Base-by-base conservation (phyloP, 2,888 invertebrate genomes). In the Chloroclysta siterata region DNA sequence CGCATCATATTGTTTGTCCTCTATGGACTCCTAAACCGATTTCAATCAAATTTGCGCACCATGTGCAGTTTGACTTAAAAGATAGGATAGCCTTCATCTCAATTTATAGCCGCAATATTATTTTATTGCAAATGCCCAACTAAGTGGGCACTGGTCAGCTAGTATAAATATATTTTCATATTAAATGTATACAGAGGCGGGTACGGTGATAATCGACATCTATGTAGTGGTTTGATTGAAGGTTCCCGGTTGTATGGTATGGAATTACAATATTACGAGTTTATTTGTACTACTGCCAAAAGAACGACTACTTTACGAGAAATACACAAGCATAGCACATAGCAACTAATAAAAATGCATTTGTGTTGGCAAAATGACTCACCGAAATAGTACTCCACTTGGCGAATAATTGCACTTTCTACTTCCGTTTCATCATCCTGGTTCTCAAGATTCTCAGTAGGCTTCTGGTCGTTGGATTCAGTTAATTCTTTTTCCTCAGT, bases 361-460 rank as follows among this genome's bases (percentile, higher is more conserved):
- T 41, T 59, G 47, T 60, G 39, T 17, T 4, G 33, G 14, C 14
- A 13, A 36, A 42, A 14, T 61, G 61, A 84, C 88, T 78, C 74
- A 93, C 93, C 90, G 72, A 95, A 95, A 80, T 95, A 95, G 79
- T 94, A 95, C 78, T 95, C 95, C 7, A 96, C 90, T 86, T 96
- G 96, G 5, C 94, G 94, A 69, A 96, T 95, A 51, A 96, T 95
- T 60, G 94, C 93, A 56, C 85, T 87, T 62, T 96, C 95, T 57
- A 95, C 74, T 13, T 92, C 89, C 1, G 80, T 73, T 54, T 79
- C 78, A 17, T 82, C 81, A 44, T 81, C n/a, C n/a, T n/a, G n/a
- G n/a, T n/a, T n/a, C n/a, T n/a, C n/a, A n/a, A n/a, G n/a, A n/a
- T 83, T 71, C 57, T 81, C 83, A 28, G 53, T 46, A 48, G 64